Evolutionary conservation across 2,113 vertebrate species (phyloP), one percentile per base, ranked within the genome.

Genomic region (Progne subis): DNA sequence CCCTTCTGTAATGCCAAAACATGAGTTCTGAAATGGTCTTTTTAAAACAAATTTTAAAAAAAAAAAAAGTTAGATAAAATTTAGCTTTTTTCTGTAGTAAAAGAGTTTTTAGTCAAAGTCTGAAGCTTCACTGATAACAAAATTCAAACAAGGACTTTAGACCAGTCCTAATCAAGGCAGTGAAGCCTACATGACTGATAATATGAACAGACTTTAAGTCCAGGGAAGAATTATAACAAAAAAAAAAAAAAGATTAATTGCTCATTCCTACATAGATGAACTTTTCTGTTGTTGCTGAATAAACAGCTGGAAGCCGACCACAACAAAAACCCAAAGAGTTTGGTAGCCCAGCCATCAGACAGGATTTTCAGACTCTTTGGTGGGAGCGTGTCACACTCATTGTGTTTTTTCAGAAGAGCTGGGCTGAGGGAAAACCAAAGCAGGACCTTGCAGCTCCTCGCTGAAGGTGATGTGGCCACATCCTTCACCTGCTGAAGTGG

Each of bases 401-500:
- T 18, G 16, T 13, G 15, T 14, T 31, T 52, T 79, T 60, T 19
- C 49, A 34, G 65, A 26, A 18, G 5, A 84, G 31, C 7, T 29
- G 77, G 52, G 56, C 76, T 71, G 53, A 64, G 41, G 43, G 9
- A 71, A 57, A 86, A 12, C 52, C 28, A 52, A 78, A 8, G 75
- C 47, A 19, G 14, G 85, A 79, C 87, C 67, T 67, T 65, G 57
- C 74, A 57, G 77, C 31, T 70, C 76, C 59, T 63, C 2, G 17
- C 29, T 80, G 90, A 79, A 71, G 88, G 83, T 63, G 90, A 84
- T 39, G 70, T 4, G 37, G 52, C 41, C 95, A 69, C 77, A 50
- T 91, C 74, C 86, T 86, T 49, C 72, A 82, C 61, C 72, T 65
- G 65, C 74, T 72, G 50, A 37, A 81, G 72, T 7, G 53, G 68